Percentiles rank a stretch among this genome's conserved stretches.
Evolutionary conservation across 2,888 invertebrate genomes (phyloP).

Genomic region (Epinotia nisella): DNA sequence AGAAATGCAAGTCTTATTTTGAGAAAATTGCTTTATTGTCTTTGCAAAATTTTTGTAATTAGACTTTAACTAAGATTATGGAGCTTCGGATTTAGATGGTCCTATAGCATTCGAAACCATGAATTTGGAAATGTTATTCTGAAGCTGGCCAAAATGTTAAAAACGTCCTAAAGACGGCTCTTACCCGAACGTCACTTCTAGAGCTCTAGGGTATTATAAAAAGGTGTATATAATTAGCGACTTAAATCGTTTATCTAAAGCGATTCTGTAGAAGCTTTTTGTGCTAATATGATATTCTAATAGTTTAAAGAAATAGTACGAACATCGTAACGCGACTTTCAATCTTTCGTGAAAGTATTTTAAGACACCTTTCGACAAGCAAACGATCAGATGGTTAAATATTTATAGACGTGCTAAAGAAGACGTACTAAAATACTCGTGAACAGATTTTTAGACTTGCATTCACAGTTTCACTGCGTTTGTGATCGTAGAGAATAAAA

Average conservation of each 20-base stretch:
- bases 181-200: not conserved
- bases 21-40: no score
- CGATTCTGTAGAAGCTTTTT: not conserved
- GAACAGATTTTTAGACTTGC: no score
- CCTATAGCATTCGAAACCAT: no score
- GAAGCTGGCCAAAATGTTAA: no score
- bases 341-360: not conserved
- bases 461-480: not conserved
- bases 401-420: not conserved
- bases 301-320: not conserved
- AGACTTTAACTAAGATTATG: no score
- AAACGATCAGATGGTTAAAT: not conserved
- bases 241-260: slow-evolving; percentile 17
- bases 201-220: slow-evolving; percentile 5
- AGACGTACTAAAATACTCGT: not conserved
- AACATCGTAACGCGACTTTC: not conserved
- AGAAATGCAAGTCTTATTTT: no score
- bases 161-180: no score
- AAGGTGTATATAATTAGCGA: slow-evolving; percentile 12
- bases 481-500: not conserved
- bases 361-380: not conserved
- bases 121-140: no score
- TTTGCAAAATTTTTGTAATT: no score
- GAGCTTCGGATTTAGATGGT: no score
- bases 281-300: slow-evolving; percentile 8